phyloP scores from a whole-genome alignment of 2,888 invertebrate genomes.

The Callinectes sapidus region DNA sequence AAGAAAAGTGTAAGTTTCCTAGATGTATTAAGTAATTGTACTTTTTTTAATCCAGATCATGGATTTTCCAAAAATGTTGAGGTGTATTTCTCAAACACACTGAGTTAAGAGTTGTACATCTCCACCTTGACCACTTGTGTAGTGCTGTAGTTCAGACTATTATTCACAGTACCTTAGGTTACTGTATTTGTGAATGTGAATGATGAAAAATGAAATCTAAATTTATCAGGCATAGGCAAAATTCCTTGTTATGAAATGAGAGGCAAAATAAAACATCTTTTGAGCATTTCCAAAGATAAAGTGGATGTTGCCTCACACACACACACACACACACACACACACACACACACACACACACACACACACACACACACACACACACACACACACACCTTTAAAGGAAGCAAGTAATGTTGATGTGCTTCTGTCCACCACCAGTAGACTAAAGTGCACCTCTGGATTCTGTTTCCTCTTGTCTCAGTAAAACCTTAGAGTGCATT shows the following conservation, averaged over 20 bases:
- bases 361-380: not conserved
- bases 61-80: slow-evolving; percentile 52
- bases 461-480: slow-evolving; percentile 30
- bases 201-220: slow-evolving; percentile 12
- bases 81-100: not conserved
- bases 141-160: slow-evolving; percentile 41
- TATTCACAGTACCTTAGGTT: slow-evolving; percentile 55
- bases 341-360: not conserved
- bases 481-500: not conserved
- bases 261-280: not conserved
- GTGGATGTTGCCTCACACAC: not conserved
- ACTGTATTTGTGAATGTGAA: slow-evolving; percentile 43
- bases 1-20: slow-evolving; percentile 43
- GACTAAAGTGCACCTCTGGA: slow-evolving; percentile 40
- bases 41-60: slow-evolving; percentile 39
- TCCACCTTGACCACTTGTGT: slow-evolving; percentile 30
- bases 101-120: slow-evolving; percentile 43
- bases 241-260: not conserved
- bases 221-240: slow-evolving; percentile 15
- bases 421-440: slow-evolving; percentile 40
- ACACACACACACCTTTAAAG: slow-evolving; percentile 5
- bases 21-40: slow-evolving; percentile 39
- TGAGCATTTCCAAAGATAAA: not conserved
- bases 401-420: slow-evolving; percentile 34
- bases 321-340: not conserved